These are phyloP conservation scores for Oreochromis spilurus DNA, from an alignment of 2,113 vertebrate genomes.

Conservation along the genomic window DNA sequence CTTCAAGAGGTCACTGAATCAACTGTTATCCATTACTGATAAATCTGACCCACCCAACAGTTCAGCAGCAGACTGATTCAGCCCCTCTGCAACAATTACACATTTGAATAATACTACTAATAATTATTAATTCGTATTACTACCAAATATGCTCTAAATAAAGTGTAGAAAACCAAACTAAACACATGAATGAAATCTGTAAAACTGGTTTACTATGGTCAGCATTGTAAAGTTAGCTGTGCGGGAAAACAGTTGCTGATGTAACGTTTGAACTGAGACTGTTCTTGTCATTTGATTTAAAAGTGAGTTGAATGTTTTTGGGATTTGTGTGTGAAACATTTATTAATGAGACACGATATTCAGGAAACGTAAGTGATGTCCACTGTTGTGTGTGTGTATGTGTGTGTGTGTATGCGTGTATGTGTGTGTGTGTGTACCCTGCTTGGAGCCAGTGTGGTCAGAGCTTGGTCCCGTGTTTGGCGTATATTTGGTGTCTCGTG, in stretches of 20 bases:
- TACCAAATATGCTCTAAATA: neutral
- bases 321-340: neutral
- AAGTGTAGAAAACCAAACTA: neutral
- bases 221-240: neutral
- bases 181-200: neutral
- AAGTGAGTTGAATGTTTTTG: neutral
- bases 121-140: fast-evolving
- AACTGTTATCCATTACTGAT: neutral
- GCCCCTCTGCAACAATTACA: neutral
- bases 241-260: neutral
- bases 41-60: neutral
- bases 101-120: neutral
- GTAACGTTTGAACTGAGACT: neutral
- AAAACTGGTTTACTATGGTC: neutral
- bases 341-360: neutral
- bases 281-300: neutral
- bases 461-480: constrained; percentile 91
- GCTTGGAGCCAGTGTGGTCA: constrained; percentile 86
- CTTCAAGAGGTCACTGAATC: neutral
- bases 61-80: neutral
- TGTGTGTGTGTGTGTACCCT: constrained; percentile 72
- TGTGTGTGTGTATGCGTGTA: fast-evolving
- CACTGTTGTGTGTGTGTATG: neutral
- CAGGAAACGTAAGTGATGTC: neutral
- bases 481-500: constrained; percentile 90